phyloP scores from a whole-genome alignment of 2,113 vertebrate genomes.

The Microcebus lehilahytsara region DNA sequence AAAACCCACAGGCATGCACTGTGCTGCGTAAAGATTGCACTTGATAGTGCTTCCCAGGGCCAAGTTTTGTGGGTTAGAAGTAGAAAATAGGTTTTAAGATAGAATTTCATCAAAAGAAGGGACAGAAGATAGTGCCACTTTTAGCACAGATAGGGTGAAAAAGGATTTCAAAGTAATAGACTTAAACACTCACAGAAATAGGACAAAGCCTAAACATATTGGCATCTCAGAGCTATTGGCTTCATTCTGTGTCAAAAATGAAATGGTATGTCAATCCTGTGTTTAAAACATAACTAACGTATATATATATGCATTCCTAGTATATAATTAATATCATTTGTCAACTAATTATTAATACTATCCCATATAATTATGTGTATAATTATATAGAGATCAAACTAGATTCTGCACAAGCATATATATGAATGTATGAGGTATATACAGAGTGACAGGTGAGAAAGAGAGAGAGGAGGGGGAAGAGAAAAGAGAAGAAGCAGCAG shows the following conservation, averaged over 20 bases:
- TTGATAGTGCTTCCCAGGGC: not conserved
- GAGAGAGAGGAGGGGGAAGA: accelerated
- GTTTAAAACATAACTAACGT: not conserved
- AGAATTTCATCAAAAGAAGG: not conserved
- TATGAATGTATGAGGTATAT: not conserved
- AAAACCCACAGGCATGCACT: not conserved
- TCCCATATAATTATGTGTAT: not conserved
- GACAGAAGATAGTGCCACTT: not conserved
- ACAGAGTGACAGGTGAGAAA: not conserved
- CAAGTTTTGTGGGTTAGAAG: not conserved
- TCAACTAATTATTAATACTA: not conserved
- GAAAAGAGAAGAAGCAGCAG: too few relatives aligned
- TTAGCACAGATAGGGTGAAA: not conserved
- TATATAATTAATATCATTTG: not conserved
- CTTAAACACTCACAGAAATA: not conserved
- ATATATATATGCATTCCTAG: not conserved
- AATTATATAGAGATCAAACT: not conserved
- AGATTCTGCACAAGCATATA: not conserved
- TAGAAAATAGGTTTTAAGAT: not conserved
- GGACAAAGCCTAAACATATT: not conserved
- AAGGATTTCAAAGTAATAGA: not conserved
- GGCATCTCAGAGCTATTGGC: not conserved
- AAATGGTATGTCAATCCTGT: not conserved
- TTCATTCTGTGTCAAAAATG: not conserved
- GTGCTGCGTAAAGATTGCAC: not conserved